Conservation (phyloP, 2,888 invertebrate species). For the Stenichneumon culpator region DNA sequence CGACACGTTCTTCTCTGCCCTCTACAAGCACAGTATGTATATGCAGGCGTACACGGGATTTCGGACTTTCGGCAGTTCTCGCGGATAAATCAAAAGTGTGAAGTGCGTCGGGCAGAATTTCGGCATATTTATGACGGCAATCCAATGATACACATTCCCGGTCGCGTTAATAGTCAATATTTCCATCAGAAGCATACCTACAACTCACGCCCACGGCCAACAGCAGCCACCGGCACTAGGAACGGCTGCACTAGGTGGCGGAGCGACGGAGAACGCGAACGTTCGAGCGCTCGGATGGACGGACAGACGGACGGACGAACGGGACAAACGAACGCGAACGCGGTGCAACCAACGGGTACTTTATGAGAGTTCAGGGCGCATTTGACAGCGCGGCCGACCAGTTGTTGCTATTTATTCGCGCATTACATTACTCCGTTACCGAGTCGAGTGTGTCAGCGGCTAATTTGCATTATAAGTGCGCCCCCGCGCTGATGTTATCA, state of each 20-base stretch:
- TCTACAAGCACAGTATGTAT: neutral
- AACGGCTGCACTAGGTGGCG: neutral
- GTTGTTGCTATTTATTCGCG: conserved; percentile 85
- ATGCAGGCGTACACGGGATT: conserved; percentile 31
- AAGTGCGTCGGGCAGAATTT: conserved; percentile 81
- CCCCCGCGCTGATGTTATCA: conserved; percentile 80
- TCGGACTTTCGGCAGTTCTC: conserved; percentile 58
- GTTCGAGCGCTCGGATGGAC: conserved; percentile 46
- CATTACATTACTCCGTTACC: conserved; percentile 85
- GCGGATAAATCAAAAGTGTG: conserved; percentile 84
- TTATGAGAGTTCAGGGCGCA: conserved; percentile 84
- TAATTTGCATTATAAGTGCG: conserved; percentile 85
- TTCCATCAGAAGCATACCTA: conserved; percentile 85
- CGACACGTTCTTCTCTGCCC: neutral
- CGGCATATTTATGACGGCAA: conserved; percentile 84
- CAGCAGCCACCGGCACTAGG: conserved; percentile 51
- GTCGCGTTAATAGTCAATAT: conserved; percentile 85
- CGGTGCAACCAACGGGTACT: conserved; percentile 79
- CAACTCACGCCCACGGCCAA: conserved; percentile 83
- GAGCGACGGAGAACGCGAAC: conserved; percentile 31
- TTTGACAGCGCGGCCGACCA: conserved; percentile 84
- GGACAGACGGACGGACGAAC: conserved; percentile 42
- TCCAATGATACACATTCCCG: conserved; percentile 85
- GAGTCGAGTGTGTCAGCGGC: conserved; percentile 82
- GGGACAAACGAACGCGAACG: conserved; percentile 55